A percentile compares a stretch with the other conserved stretches of the same genome.
These are phyloP conservation scores for Amaurobius ferox DNA, from an alignment of 2,888 invertebrate species.

Conservation along the genomic window DNA sequence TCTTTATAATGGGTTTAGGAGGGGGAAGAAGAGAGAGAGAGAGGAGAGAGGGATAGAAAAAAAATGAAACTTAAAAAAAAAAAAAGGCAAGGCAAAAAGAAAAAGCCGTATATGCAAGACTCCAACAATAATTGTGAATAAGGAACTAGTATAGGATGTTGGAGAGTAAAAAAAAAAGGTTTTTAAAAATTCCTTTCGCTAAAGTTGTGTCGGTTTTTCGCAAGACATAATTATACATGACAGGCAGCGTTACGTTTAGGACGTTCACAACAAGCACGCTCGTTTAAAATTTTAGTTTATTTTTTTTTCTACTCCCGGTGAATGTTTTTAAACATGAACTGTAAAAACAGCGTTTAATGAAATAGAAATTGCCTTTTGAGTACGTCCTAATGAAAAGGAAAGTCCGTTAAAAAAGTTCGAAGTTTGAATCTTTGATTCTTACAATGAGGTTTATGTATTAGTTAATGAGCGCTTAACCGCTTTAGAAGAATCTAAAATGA, in stretches of 20 bases:
- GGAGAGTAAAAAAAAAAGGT: slow-evolving; percentile 15
- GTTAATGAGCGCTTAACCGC: too few species aligned
- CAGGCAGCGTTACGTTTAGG: slow-evolving; percentile 35
- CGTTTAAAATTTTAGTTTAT: slow-evolving; percentile 46
- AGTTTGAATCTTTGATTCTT: too few species aligned
- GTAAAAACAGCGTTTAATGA: slow-evolving; percentile 56
- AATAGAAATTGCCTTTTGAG: slow-evolving; percentile 47
- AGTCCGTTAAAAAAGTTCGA: too few species aligned
- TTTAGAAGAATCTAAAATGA: too few species aligned
- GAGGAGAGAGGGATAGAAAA: slow-evolving; percentile 6
- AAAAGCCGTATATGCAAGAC: slow-evolving; percentile 40
- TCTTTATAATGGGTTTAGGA: slow-evolving; percentile 70
- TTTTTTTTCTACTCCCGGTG: slow-evolving; percentile 21
- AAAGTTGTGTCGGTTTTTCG: slow-evolving; percentile 53
- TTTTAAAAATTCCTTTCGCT: slow-evolving; percentile 26
- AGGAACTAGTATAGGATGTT: slow-evolving; percentile 26
- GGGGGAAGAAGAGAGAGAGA: slow-evolving; percentile 3
- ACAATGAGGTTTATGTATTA: too few species aligned
- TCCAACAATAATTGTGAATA: slow-evolving; percentile 65
- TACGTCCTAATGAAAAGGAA: too few species aligned
- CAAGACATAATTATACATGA: slow-evolving; percentile 69
- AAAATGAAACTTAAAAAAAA: background rate
- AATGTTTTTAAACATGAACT: slow-evolving; percentile 45
- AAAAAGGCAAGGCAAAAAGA: slow-evolving; percentile 22
- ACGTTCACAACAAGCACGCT: slow-evolving; percentile 37